Conservation (phyloP, 2,888 invertebrate species). For the Bombyx huttoni region DNA sequence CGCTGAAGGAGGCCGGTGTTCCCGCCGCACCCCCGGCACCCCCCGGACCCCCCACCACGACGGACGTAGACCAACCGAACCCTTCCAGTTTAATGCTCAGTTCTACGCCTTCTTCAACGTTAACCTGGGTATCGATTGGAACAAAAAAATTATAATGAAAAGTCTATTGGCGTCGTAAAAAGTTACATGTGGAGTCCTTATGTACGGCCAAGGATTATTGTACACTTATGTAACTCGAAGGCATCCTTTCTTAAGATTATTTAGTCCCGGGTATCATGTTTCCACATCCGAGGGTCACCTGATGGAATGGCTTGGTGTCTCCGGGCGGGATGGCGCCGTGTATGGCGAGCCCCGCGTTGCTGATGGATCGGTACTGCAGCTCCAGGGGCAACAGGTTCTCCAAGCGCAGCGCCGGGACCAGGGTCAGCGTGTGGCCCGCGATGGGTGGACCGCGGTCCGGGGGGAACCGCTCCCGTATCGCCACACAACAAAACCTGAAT, state of each 20-base stretch:
- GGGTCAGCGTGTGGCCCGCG: constrained; percentile 89
- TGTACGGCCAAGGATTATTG: no score
- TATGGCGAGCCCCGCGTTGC: constrained; percentile 18
- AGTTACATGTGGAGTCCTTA: no score
- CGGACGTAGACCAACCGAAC: constrained; percentile 80
- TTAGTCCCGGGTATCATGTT: no score
- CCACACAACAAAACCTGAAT: constrained; percentile 82
- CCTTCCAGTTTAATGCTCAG: constrained; percentile 86
- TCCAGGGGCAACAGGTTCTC: constrained; percentile 92
- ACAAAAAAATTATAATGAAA: no score
- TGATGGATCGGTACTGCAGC: constrained; percentile 70
- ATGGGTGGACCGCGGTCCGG: constrained; percentile 73
- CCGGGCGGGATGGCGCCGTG: constrained; percentile 45
- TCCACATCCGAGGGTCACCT: constrained; percentile 19
- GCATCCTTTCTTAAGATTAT: no score
- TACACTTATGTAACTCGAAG: no score
- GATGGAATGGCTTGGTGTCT: constrained; percentile 47
- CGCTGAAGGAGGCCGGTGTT: constrained; percentile 68
- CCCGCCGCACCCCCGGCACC: constrained; percentile 69
- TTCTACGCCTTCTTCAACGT: constrained; percentile 80
- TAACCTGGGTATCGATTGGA: constrained; percentile 49
- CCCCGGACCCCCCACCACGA: constrained; percentile 60
- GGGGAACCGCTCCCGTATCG: constrained; percentile 87
- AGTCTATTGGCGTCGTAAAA: no score
- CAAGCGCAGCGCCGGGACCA: constrained; percentile 87